Base-by-base conservation (phyloP, 2,113 vertebrate species). In the Hassar affinis region DNA sequence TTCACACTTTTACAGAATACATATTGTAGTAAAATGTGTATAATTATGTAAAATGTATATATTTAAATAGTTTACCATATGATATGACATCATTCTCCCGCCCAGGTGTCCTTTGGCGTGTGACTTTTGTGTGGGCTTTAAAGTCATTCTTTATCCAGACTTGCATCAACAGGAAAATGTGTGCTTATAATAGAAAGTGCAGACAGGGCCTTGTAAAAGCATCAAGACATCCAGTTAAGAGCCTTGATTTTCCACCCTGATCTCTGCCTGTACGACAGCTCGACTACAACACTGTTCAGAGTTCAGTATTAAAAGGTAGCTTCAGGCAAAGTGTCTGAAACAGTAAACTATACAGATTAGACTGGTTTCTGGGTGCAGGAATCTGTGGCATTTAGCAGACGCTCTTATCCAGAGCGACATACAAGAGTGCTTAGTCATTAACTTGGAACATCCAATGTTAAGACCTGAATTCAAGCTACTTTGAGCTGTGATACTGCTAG, bases 181-280 rank as follows among this genome's bases (percentile, higher is more conserved):
- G 56, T 76, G 82, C 59, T 54, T 83, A 47, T 77, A 68, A 82
- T 33, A 59, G 56, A 72, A 62, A 57, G 38, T 69, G 30, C 80
- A 82, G 68, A 72, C 64, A 69, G 49, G 35, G 11, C 38, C 80
- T 82, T 25, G 42, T 62, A 74, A 82, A 61, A 72, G 17, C 52
- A 71, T 81, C 62, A 54, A 84, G 25, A 78, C 51, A n/a, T 45
- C 25, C 59, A 84, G 20, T 81, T 54, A 54, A 22, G 62, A 57
- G 33, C 38, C 27, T 71, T 45, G 52, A 56, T 22, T 51, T 59
- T 81, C 35, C 57, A 54, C 15, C 52, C 42, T 51, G 80, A 25
- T 15, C 4, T 42, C 68, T 47, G 30, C 35, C 33, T 64, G 30
- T 33, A n/a, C n/a, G n/a, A 72, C 49, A 54, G 47, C 66, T 72